Conservation (phyloP, 2,113 vertebrate genomes). For the Anarhynchus alexandrinus region DNA sequence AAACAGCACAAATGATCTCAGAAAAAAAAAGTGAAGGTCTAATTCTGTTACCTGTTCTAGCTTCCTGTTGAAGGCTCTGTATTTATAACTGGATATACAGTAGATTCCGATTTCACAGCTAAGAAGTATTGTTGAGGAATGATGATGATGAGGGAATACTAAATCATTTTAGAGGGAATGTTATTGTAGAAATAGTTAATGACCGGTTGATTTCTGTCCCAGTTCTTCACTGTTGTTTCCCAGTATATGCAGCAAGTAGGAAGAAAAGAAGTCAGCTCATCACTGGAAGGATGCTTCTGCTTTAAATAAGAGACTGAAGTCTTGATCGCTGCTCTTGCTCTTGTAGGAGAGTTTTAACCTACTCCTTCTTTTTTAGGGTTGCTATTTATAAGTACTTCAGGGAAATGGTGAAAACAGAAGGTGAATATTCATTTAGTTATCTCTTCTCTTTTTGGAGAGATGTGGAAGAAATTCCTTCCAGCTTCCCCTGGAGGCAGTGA, state of each 20-base stretch:
- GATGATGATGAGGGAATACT: background rate
- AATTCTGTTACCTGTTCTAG: background rate
- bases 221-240: background rate
- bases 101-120: background rate
- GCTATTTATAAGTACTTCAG: slow-evolving; percentile 5
- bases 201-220: background rate
- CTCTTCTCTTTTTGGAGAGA: background rate
- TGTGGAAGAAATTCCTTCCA: background rate
- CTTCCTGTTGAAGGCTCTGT: background rate
- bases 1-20: background rate
- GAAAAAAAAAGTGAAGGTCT: background rate
- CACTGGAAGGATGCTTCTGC: background rate
- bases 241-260: background rate
- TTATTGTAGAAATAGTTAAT: background rate
- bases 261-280: background rate
- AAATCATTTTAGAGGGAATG: background rate
- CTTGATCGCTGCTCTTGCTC: background rate
- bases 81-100: background rate
- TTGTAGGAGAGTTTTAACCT: slow-evolving; percentile 9
- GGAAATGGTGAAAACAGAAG: slow-evolving; percentile 8
- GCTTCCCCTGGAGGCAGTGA: background rate
- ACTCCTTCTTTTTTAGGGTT: slow-evolving; percentile 8
- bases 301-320: background rate
- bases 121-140: background rate
- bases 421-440: background rate